phyloP scores from a whole-genome alignment of 2,888 invertebrate genomes.

The Clusia tigrina region DNA sequence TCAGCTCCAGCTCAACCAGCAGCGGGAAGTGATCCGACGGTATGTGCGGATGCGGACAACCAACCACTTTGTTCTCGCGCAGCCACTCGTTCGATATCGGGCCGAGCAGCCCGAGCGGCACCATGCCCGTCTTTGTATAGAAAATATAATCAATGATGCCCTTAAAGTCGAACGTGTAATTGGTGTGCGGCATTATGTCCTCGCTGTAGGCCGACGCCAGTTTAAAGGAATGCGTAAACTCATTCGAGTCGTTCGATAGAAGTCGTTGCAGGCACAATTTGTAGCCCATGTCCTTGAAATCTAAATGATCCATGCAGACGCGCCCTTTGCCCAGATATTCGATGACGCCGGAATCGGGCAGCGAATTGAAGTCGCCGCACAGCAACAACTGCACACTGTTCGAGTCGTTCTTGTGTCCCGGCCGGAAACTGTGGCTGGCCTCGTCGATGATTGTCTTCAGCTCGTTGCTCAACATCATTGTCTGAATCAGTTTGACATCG shows the following conservation, averaged over 20 bases:
- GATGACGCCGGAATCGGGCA: slow-evolving; percentile 97
- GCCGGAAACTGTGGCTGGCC: slow-evolving; percentile 80
- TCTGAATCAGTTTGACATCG: slow-evolving; percentile 98
- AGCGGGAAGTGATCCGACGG: slow-evolving; percentile 96
- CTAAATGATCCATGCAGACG: slow-evolving; percentile 90
- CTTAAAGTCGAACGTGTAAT: slow-evolving; percentile 99
- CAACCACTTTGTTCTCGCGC: slow-evolving; percentile 94
- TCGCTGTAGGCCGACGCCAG: slow-evolving; percentile 94
- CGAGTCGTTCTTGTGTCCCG: slow-evolving; percentile 76
- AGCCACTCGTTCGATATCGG: slow-evolving; percentile 94
- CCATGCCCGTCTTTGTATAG: slow-evolving; percentile 95
- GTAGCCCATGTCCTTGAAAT: slow-evolving; percentile 96
- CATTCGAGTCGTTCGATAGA: slow-evolving; percentile 84
- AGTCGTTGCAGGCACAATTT: slow-evolving; percentile 90
- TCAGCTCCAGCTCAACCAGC: slow-evolving; percentile 89
- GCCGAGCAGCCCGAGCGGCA: slow-evolving; percentile 91
- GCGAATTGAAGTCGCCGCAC: slow-evolving; percentile 98
- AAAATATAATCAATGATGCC: slow-evolving; percentile 99
- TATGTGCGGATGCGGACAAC: slow-evolving; percentile 97
- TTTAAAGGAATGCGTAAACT: slow-evolving; percentile 96
- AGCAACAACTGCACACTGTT: slow-evolving; percentile 88
- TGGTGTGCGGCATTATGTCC: slow-evolving; percentile 97
- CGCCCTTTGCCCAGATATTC: slow-evolving; percentile 93
- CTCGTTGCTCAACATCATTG: slow-evolving; percentile 98
- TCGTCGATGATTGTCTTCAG: slow-evolving; percentile 87